Percentiles rank a stretch among this genome's conserved stretches.
Conservation (phyloP, 2,113 vertebrate species). For the Pampusana beccarii region DNA sequence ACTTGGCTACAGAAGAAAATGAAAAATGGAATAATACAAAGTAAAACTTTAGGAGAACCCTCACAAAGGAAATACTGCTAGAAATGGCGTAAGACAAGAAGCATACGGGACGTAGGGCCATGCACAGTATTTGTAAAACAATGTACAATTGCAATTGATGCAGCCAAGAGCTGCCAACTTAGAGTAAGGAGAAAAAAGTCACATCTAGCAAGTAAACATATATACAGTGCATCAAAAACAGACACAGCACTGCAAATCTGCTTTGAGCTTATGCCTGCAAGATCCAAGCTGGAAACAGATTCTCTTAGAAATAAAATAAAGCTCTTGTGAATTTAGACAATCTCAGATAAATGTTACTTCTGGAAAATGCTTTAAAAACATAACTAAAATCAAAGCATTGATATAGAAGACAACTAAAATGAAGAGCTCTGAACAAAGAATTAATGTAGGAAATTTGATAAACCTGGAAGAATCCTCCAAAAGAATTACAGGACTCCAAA, state of each 20-base stretch:
- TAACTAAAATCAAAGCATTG: neutral
- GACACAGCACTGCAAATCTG: neutral
- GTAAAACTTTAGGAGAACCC: neutral
- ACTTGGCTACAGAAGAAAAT: neutral
- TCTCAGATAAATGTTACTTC: neutral
- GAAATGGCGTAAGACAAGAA: neutral
- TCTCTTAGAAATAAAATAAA: neutral
- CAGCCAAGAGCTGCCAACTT: neutral
- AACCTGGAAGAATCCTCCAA: no score
- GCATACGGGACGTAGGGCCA: neutral
- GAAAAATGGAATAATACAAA: neutral
- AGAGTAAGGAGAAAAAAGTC: neutral
- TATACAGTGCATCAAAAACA: neutral
- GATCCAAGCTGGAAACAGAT: neutral
- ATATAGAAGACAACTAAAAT: neutral
- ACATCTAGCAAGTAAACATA: neutral
- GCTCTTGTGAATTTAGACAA: neutral
- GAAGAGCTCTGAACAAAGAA: neutral
- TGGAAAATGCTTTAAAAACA: neutral
- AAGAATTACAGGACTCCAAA: neutral
- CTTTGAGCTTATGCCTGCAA: neutral
- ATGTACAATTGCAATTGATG: neutral
- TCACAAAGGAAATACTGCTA: neutral
- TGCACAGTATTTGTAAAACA: neutral
- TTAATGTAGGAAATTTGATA: neutral